phyloP scores from a whole-genome alignment of 1,140 invertebrate genomes.

The Argopecten irradians region DNA sequence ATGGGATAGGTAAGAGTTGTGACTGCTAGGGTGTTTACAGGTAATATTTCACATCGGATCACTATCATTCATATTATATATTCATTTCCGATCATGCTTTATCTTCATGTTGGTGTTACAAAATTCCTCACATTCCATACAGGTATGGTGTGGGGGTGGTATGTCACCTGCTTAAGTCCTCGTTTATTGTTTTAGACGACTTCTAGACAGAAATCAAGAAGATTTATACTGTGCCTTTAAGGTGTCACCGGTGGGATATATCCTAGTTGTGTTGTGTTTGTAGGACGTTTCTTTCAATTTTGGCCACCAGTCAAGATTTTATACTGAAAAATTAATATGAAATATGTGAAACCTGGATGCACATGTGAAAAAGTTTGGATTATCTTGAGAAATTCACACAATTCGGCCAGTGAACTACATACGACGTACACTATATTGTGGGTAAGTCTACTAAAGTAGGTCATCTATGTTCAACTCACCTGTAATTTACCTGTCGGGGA shows the following conservation, averaged over 20 bases:
- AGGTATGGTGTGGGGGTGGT: background rate
- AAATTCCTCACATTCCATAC: background rate
- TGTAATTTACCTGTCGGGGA: background rate
- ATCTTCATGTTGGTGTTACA: background rate
- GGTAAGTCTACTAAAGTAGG: background rate
- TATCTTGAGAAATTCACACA: background rate
- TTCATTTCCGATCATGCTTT: slow-evolving; percentile 21
- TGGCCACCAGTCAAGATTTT: background rate
- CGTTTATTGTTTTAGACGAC: background rate
- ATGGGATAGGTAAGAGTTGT: background rate
- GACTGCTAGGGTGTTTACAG: background rate
- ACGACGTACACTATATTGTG: background rate
- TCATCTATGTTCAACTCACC: background rate
- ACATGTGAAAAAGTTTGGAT: background rate
- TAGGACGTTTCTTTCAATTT: background rate
- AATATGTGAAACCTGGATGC: background rate
- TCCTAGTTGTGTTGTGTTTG: background rate
- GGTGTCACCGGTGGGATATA: background rate
- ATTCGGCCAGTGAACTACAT: background rate
- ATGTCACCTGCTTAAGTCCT: background rate
- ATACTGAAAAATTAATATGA: background rate
- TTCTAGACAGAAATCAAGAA: background rate
- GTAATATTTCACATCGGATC: background rate
- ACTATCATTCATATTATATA: slow-evolving; percentile 10
- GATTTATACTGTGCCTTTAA: no score